These are phyloP conservation scores for Hirtodrosophila confusa DNA, from an alignment of 2,888 invertebrate species.

Conservation along the genomic window DNA sequence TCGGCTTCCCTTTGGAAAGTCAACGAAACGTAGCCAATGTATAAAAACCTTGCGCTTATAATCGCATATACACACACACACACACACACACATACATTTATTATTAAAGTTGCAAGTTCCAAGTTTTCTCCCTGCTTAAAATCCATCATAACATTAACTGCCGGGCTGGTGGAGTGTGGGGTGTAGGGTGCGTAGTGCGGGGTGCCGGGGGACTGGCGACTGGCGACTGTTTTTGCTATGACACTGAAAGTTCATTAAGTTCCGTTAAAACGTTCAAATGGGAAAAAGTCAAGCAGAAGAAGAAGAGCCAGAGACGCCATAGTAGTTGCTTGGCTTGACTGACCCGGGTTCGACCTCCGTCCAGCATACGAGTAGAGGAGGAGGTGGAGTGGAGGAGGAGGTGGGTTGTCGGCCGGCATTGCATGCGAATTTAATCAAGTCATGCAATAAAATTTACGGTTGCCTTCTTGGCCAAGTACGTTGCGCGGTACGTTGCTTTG, in stretches of 20 bases:
- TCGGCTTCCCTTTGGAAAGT: slow-evolving; percentile 36
- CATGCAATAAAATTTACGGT: slow-evolving; percentile 83
- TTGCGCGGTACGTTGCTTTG: slow-evolving; percentile 21
- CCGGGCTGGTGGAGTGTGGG: background rate
- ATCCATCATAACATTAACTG: slow-evolving; percentile 72
- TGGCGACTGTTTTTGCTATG: slow-evolving; percentile 42
- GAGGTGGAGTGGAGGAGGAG: no score
- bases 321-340: slow-evolving; percentile 43
- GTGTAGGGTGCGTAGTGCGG: background rate
- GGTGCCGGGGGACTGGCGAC: background rate
- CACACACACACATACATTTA: slow-evolving; percentile 13
- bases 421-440: slow-evolving; percentile 82
- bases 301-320: slow-evolving; percentile 29
- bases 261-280: slow-evolving; percentile 71
- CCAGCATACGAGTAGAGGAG: background rate
- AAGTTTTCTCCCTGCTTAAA: slow-evolving; percentile 56
- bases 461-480: slow-evolving; percentile 43
- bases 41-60: slow-evolving; percentile 52
- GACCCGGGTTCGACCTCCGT: slow-evolving; percentile 35
- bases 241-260: slow-evolving; percentile 78
- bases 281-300: slow-evolving; percentile 33
- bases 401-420: slow-evolving; percentile 45
- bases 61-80: slow-evolving; percentile 35
- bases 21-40: slow-evolving; percentile 58
- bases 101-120: slow-evolving; percentile 63